A percentile compares a stretch with the other conserved stretches of the same genome.
Conservation (phyloP, 2,888 invertebrate species). For the Drosophila algonquin region DNA sequence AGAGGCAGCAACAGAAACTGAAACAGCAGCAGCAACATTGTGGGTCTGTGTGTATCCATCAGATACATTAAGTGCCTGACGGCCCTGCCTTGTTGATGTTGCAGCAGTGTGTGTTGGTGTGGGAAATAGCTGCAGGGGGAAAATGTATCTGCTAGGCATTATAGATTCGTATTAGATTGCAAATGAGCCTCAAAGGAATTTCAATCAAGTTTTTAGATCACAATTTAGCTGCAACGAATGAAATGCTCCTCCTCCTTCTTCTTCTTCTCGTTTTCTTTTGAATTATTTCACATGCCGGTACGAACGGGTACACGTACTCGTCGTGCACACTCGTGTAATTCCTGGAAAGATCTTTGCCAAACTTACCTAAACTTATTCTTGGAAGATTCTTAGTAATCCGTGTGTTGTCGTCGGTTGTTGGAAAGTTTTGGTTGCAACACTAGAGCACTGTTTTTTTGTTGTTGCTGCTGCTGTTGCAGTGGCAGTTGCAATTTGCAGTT, state of each 20-base stretch:
- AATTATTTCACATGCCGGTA: background rate
- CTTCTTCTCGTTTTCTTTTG: slow-evolving; percentile 1
- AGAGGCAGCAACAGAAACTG: background rate
- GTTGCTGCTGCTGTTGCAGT: slow-evolving; percentile 10
- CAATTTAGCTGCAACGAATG: background rate
- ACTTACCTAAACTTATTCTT: slow-evolving; percentile 63
- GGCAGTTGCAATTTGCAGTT: slow-evolving; percentile 29
- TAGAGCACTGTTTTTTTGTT: slow-evolving; percentile 43
- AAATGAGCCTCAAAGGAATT: background rate
- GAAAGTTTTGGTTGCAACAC: slow-evolving; percentile 61
- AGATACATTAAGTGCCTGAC: slow-evolving; percentile 32
- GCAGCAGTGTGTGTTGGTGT: slow-evolving; percentile 3
- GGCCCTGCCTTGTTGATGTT: slow-evolving; percentile 18
- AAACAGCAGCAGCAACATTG: slow-evolving; percentile 1
- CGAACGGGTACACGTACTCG: background rate
- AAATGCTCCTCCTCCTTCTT: background rate
- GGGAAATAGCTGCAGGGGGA: slow-evolving; percentile 17
- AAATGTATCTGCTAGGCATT: slow-evolving; percentile 12
- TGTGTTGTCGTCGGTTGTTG: slow-evolving; percentile 28
- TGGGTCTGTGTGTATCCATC: slow-evolving; percentile 29
- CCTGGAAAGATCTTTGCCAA: slow-evolving; percentile 2
- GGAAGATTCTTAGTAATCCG: slow-evolving; percentile 65
- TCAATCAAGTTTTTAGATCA: background rate
- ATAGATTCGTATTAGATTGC: background rate
- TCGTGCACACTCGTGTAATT: background rate